Evolutionary conservation across 1,140 invertebrate species (phyloP).

Genomic region (Drosophila murphyi): DNA sequence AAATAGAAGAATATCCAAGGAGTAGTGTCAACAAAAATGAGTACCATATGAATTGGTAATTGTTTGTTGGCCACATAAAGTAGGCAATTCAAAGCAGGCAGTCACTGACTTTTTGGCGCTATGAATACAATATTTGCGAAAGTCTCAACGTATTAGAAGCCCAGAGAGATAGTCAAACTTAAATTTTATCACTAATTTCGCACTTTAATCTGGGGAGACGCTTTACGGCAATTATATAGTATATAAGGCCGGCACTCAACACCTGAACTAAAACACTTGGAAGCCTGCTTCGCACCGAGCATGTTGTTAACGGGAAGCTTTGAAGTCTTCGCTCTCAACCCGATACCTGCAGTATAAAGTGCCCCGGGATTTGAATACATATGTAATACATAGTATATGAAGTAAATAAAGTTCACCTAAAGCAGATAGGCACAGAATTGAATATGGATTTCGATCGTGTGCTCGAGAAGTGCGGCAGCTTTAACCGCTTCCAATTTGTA

Average conservation of each 20-base stretch:
- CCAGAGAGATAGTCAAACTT: conserved; percentile 47
- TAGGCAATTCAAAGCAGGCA: conserved; percentile 23
- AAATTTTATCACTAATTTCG: conserved; percentile 60
- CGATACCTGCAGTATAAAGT: not conserved
- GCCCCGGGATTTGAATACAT: too few relatives aligned
- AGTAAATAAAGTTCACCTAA: not conserved
- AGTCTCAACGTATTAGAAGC: conserved; percentile 33
- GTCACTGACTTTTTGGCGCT: conserved; percentile 19
- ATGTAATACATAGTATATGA: not conserved
- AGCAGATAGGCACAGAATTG: not conserved
- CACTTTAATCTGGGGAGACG: conserved; percentile 49
- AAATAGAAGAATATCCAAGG: too few relatives aligned
- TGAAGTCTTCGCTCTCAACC: not conserved
- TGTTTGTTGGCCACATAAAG: not conserved
- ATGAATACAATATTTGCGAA: conserved; percentile 37
- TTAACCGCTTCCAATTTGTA: conserved; percentile 86
- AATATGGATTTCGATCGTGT: conserved; percentile 86
- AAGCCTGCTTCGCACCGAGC: conserved; percentile 23
- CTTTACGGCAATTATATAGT: conserved; percentile 47
- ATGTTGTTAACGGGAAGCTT: conserved; percentile 51
- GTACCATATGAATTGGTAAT: too few relatives aligned
- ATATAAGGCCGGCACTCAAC: conserved; percentile 54
- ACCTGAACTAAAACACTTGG: conserved; percentile 48
- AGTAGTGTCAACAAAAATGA: too few relatives aligned
- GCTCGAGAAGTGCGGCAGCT: conserved; percentile 86